Evolutionary conservation across 2,797 vertebrate species (phyloP), one percentile per base, ranked within the genome.

Genomic region (Heliangelus exortis): DNA sequence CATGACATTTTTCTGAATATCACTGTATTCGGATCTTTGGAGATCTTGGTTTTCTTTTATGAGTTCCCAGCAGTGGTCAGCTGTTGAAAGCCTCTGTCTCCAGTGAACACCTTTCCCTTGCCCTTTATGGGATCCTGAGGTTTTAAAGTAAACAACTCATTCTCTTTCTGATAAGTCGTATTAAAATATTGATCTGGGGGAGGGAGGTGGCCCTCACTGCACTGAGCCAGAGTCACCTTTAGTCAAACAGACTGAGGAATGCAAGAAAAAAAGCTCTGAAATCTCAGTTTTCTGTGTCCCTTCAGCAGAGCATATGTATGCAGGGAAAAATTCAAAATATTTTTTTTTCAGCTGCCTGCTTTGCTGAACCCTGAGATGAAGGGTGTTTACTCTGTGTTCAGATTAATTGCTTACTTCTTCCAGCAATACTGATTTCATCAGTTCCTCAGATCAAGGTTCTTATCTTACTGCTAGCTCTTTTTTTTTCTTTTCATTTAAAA

Each of bases 111-210:
- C 92, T 96, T 86, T 83, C 97, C 89, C 93, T 97, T 97, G 97
- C 97, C 98, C 98, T 99, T 99, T 99, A 99, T 99, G 99, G 98
- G 98, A 98, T 98, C 97, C 97, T 97, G 98, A 96, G 96, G 94
- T 98, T 98, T 98, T 98, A 98, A 96, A 98, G 98, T 98, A 99
- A 99, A 99, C 98, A 99, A 97, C 92, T 97, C 96, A 97, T 98
- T 98, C 97, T 97, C 97, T 97, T 96, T 98, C 98, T 98, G 99
- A 99, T 99, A 99, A 99, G 99, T 98, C 98, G 97, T 97, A 98
- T 98, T 98, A 98, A 98, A 98, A 98, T 98, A 99, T 99, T 96
- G 99, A 99, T 99, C 97, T 85, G 94, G 96, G 97, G 94, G 92
- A 54, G 96, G 96, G 97, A 95, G 91, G 69, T 87, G 34, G 96